phyloP scores from a whole-genome alignment of 2,888 invertebrate species.

The Troides aeacus region DNA sequence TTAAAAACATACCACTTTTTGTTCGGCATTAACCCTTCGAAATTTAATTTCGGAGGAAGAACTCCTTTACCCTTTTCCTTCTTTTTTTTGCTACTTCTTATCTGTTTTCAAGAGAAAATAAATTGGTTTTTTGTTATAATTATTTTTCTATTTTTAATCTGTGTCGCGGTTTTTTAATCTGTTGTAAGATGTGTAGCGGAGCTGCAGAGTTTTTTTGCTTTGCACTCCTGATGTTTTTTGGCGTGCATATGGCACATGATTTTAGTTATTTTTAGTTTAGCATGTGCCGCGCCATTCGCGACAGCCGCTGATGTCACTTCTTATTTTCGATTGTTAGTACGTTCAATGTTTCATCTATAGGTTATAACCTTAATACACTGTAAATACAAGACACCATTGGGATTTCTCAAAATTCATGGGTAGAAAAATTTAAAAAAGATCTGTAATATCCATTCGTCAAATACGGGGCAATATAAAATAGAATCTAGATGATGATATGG shows the following conservation, averaged over 20 bases:
- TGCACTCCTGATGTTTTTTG: constrained; percentile 54
- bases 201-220: constrained; percentile 46
- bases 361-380: constrained; percentile 36
- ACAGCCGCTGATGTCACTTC: constrained; percentile 75
- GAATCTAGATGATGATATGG: too few relatives aligned
- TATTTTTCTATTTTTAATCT: constrained; percentile 53
- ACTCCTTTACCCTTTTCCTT: constrained; percentile 58
- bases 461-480: too few relatives aligned
- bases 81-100: constrained; percentile 51
- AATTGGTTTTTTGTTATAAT: constrained; percentile 37
- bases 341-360: constrained; percentile 58
- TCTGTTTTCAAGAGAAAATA: constrained; percentile 47
- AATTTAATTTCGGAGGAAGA: constrained; percentile 58
- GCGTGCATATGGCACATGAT: constrained; percentile 69
- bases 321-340: constrained; percentile 64
- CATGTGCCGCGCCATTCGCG: constrained; percentile 70
- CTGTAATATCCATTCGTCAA: too few relatives aligned
- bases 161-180: constrained; percentile 47
- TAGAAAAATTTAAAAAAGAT: too few relatives aligned
- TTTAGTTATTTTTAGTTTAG: constrained; percentile 70
- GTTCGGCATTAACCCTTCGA: constrained; percentile 61
- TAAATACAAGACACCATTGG: constrained; percentile 11
- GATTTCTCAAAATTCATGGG: too few relatives aligned
- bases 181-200: constrained; percentile 52
- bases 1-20: constrained; percentile 61